Evolutionary conservation across 2,113 vertebrate genomes (phyloP), one percentile per base, ranked within the genome.

Genomic region (Riparia riparia): DNA sequence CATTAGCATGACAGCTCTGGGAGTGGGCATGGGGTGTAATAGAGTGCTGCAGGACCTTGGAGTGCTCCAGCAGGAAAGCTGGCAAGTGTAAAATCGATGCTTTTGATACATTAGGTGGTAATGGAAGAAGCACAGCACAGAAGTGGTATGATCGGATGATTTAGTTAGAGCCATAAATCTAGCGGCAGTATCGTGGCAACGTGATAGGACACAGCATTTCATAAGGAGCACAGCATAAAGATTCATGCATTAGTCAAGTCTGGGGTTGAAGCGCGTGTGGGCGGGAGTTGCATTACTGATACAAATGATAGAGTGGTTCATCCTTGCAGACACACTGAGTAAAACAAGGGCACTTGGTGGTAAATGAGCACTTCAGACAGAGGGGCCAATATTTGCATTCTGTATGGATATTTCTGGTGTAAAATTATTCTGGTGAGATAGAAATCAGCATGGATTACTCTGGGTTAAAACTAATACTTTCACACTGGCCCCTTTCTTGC

Each of bases 111-210:
- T 96, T 74, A 91, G 92, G 86, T 95, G 89, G 95, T 92, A 94
- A 97, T 95, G 92, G 88, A 92, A 95, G 92, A 90, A 94, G 82
- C 96, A 84, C 90, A 96, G 93, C 88, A 53, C 68, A 93, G 90
- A 92, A 96, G 93, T 90, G 82, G 79, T 84, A 74, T 92, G 95
- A 96, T 97, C 8, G 4, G 96, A 96, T 97, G 96, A 96, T 96
- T 96, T 95, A 95, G 92, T 96, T 94, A 64, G 19, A 71, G 93
- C 92, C 79, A 94, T 96, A 96, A 97, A 97, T 97, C 96, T 93
- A 77, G 85, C 12, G 22, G 86, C 92, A 68, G 87, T 50, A 13
- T 85, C 50, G 58, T 86, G 87, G 92, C 93, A 93, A 90, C n/a
- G 14, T 94, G 88, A 89, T 78, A 92, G 96, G 93, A 96, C 92